Evolutionary conservation across 2,888 invertebrate genomes (phyloP), one percentile per base, ranked within the genome.

Genomic region (Nebria brevicollis): DNA sequence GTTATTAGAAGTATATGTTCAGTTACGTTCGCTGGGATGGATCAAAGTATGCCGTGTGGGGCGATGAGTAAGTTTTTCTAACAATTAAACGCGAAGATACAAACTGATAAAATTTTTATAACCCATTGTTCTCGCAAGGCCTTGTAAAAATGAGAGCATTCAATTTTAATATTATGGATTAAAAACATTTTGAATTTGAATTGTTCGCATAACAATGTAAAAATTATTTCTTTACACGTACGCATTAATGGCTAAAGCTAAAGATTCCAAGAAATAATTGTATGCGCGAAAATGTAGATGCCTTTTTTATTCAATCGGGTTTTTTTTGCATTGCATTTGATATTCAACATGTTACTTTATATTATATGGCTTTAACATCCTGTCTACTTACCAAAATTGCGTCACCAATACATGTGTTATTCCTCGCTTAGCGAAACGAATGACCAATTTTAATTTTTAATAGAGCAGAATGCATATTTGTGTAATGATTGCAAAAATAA

Each of bases 101-200:
- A 65, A 65, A 43, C 78, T 74, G 78, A 78, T 78, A 78, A 78
- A 74, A 43, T 65, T 73, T 78, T 78, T 78, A 78, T 78, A 78
- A 74, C 73, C 78, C 43, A 78, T 78, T 78, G 78, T 78, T 78
- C 78, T 78, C 78, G 25, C 43, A 66, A 66, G 73, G 34, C 54
- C 72, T 72, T 77, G 77, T 77, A 54, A 54, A 54, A 54, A 54
- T 54, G 54, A 72, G 65, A 72, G 64, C 77, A 78, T 78, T 78
- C 72, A 66, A 78, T 78, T 78, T 78, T 78, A 78, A 78, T 78
- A 78, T 78, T 78, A 78, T 78, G 78, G 72, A 78, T 78, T 73
- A 74, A 43, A 42, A 73, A 70, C 73, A 66, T 73, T 78, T 78
- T 74, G 8, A 34, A 78, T 68, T 73, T 78, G 74, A 74, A 78